These are phyloP conservation scores for Phytoseiulus persimilis DNA, from an alignment of 2,888 invertebrate species.

Conservation along the genomic window DNA sequence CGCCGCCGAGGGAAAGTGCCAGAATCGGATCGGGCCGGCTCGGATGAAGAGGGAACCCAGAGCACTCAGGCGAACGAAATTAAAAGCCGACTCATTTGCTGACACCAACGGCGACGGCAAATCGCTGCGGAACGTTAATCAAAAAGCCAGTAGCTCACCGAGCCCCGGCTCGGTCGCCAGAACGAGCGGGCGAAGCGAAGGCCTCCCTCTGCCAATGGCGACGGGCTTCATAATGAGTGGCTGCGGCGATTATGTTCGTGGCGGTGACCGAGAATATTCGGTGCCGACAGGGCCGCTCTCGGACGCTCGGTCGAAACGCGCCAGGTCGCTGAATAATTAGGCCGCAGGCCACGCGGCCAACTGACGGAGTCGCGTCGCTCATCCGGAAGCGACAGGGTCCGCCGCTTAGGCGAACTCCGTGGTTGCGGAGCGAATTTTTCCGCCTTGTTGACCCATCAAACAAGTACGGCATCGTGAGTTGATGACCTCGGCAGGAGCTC, in stretches of 20 bases:
- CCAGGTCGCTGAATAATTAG: background rate
- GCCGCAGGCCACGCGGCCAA: background rate
- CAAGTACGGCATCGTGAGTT: background rate
- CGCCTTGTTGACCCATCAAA: background rate
- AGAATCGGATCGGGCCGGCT: background rate
- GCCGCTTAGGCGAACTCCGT: background rate
- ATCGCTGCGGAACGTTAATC: background rate
- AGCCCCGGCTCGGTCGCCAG: background rate
- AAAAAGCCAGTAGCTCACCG: background rate
- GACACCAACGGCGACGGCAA: background rate
- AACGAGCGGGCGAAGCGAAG: background rate
- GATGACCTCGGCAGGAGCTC: background rate
- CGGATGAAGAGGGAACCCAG: background rate
- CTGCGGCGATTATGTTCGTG: background rate
- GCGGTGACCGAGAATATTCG: background rate
- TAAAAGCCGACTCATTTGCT: background rate
- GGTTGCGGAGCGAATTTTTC: background rate
- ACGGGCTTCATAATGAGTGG: slow-evolving; percentile 5
- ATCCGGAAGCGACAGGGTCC: background rate
- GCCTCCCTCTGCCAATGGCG: background rate
- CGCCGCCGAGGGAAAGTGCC: background rate
- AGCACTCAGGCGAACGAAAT: background rate
- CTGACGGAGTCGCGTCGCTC: background rate
- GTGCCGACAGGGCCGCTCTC: background rate
- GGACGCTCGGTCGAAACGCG: background rate